Evolutionary conservation across 92 coral and sea anemone genomes (phyloP), one percentile per base, ranked within the genome.

Genomic region (Chrysogorgia sp.): DNA sequence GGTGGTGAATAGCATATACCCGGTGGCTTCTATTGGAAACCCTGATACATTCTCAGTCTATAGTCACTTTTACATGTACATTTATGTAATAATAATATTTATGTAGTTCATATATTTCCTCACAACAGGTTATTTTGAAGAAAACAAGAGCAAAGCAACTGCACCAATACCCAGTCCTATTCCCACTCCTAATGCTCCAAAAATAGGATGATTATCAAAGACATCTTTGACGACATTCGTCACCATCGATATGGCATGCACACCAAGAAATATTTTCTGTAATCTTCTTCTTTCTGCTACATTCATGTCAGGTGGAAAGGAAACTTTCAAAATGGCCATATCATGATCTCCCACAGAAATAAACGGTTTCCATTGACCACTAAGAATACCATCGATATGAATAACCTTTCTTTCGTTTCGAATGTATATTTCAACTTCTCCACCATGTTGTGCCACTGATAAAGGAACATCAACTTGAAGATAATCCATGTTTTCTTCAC

Each of bases 341-440:
- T 71, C 63, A 10, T 19, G 14, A 7, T 71, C 47, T 14, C 78
- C 53, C 29, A 71, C 41, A 29, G 63, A 8, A 6, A 71, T 53
- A 53, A 71, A 71, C 20, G 78, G 78, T 34, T 71, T 71, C 78
- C 78, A 71, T 53, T 52, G 50, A 7, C 78, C 78, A 71, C 63
- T 71, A 19, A 8, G 29, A 41, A 71, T 34, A 34, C 78, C 78
- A 53, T 52, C 49, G 34, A 71, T 71, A 32, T 71, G 25, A 17
- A 71, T 28, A 0, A n/a, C 14, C 21, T 68, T 26, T 3, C 30
- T 58, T 13, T 40, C 64, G 31, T 50, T 58, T 50, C 19, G 31
- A n/a, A 71, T 29, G 53, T 57, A 58, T 15, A 71, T 29, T 21
- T 53, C 47, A 19, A 71, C 20, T 0, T 22, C 10, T 6, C 78